Evolutionary conservation across 2,797 vertebrate genomes (phyloP), one percentile per base, ranked within the genome.

Genomic region (Pipistrellus nathusii): DNA sequence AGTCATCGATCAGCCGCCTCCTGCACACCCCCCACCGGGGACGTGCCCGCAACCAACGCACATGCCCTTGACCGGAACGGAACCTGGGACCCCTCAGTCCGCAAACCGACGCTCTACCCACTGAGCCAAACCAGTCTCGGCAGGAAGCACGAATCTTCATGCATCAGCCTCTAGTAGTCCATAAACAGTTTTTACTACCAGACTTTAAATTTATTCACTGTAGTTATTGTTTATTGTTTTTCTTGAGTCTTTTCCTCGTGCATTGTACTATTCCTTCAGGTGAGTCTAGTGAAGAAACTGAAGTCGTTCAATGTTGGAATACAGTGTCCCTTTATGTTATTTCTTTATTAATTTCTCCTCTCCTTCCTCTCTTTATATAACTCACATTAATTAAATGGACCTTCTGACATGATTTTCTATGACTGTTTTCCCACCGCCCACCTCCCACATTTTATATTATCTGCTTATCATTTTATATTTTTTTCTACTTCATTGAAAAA

Each of bases 291-390:
- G 35, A 76, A 32, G 68, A 81, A 82, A 69, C 18, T 44, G 57
- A 15, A 9, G 9, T 48, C 14, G 3, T 87, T 94, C 66, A 18
- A 10, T 83, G 95, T 85, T 30, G 46, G 32, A 82, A 62, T 51
- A 32, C 4, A 46, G 8, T 44, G 35, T 94, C 83, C 15, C 13
- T 59, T 95, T 85, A 83, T 72, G 35, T 48, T 87, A 27, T 75
- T 85, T 75, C 14, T 71, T 84, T 68, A 64, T 51, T 86, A 76
- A 81, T 82, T 76, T 55, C 27, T 55, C 64, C 20, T 93, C 57
- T 53, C 13, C 27, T 51, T 78, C 41, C 15, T 90, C 35, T 73
- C 30, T 88, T 80, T 85, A 55, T 88, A 27, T 85, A 64, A 76
- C 30, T 91, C n/a, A 15, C 3, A 4, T 32, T 81, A 81, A 57